phyloP scores from a whole-genome alignment of 2,113 vertebrate species.

The Elachura formosa region DNA sequence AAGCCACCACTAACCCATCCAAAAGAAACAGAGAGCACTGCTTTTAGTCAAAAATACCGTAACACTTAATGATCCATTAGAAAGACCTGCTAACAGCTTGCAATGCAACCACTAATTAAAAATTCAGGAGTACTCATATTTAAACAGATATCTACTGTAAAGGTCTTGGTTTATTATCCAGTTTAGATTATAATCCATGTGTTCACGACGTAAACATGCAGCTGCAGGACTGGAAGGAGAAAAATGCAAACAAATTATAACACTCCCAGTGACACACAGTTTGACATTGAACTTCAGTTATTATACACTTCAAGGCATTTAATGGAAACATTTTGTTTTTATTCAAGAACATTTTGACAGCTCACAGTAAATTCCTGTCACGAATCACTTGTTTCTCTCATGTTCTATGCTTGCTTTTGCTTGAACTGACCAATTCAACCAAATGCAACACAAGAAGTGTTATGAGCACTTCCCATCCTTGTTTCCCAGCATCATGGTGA shows the following conservation, averaged over 20 bases:
- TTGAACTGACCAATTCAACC: background rate
- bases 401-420: background rate
- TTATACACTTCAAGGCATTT: background rate
- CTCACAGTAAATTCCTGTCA: background rate
- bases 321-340: background rate
- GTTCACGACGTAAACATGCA: background rate
- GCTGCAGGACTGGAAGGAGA: background rate
- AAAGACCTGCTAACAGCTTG: background rate
- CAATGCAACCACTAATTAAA: background rate
- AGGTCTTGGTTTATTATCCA: background rate
- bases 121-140: background rate
- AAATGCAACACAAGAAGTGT: background rate
- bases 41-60: background rate
- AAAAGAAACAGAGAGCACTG: background rate
- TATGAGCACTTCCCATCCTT: background rate
- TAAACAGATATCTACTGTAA: background rate
- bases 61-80: background rate
- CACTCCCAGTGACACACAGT: background rate
- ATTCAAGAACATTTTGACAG: background rate
- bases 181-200: background rate
- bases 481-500: background rate
- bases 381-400: background rate
- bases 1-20: background rate
- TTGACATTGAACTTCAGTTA: background rate
- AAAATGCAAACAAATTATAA: background rate